phyloP scores from a whole-genome alignment of 2,888 invertebrate species.

The Hypsopygia costalis region DNA sequence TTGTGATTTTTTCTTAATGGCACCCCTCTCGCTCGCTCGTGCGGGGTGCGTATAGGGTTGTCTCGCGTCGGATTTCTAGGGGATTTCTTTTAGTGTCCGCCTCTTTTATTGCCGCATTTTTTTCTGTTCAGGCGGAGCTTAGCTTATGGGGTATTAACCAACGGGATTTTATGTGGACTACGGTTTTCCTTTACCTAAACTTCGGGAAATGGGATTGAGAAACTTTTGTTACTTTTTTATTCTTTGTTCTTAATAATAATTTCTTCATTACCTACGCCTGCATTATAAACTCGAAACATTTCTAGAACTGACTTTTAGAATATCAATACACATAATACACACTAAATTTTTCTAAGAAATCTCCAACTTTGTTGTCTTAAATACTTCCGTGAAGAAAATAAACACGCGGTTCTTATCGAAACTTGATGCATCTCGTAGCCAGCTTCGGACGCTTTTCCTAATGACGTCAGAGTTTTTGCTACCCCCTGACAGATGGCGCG shows the following conservation, averaged over 20 bases:
- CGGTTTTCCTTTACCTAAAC: slow-evolving; percentile 62
- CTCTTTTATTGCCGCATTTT: slow-evolving; percentile 68
- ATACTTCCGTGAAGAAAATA: slow-evolving; percentile 7
- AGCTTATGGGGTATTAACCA: slow-evolving; percentile 64
- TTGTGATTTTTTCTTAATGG: slow-evolving; percentile 75
- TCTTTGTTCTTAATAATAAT: no score
- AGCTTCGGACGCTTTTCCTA: slow-evolving; percentile 2
- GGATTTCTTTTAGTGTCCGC: slow-evolving; percentile 70
- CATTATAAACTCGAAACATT: no score
- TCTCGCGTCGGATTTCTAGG: slow-evolving; percentile 55
- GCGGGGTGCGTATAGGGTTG: slow-evolving; percentile 28
- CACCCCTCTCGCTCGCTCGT: slow-evolving; percentile 62
- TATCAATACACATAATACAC: not conserved
- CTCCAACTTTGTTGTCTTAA: no score
- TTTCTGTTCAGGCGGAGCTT: slow-evolving; percentile 73
- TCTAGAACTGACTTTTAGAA: slow-evolving; percentile 1
- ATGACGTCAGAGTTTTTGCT: slow-evolving; percentile 31
- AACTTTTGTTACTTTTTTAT: slow-evolving; percentile 26
- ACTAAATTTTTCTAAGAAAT: no score
- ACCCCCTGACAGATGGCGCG: slow-evolving; percentile 72
- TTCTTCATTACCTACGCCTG: no score
- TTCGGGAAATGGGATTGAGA: slow-evolving; percentile 29
- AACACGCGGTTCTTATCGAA: slow-evolving; percentile 25
- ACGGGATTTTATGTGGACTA: slow-evolving; percentile 52
- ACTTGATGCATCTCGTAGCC: not conserved